Evolutionary conservation across 1,140 invertebrate species (phyloP).

Genomic region (Eumaeus atala): DNA sequence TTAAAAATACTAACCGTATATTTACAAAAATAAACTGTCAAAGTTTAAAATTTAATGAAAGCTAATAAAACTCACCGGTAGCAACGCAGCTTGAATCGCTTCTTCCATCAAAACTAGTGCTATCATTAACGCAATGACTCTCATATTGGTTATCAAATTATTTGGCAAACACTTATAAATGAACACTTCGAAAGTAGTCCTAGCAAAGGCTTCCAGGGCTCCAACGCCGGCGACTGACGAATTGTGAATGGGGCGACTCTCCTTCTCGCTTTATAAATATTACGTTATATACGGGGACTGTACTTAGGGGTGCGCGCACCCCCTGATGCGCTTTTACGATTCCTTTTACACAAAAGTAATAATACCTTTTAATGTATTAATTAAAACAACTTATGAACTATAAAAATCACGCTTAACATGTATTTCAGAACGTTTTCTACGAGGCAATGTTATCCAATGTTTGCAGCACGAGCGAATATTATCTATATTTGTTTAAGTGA

Average conservation of each 20-base stretch:
- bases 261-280: constrained; percentile 52
- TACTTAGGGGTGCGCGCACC: constrained; percentile 37
- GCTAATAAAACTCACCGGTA: constrained; percentile 46
- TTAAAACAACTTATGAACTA: constrained; percentile 5
- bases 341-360: constrained; percentile 26
- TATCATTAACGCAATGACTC: constrained; percentile 35
- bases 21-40: background rate
- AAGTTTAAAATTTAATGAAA: background rate
- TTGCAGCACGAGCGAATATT: constrained; percentile 41
- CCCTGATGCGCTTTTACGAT: constrained; percentile 42
- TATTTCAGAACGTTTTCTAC: constrained; percentile 15
- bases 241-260: constrained; percentile 52
- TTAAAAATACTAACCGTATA: background rate
- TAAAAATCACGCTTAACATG: constrained; percentile 9
- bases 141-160: constrained; percentile 35
- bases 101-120: constrained; percentile 39
- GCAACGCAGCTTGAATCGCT: constrained; percentile 36
- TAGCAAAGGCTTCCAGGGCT: constrained; percentile 24
- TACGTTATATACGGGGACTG: constrained; percentile 28
- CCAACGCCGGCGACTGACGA: constrained; percentile 39
- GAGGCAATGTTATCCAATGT: constrained; percentile 37
- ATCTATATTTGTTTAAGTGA: constrained; percentile 44
- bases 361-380: constrained; percentile 23
- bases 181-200: constrained; percentile 22
- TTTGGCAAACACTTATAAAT: constrained; percentile 16